These are phyloP conservation scores for Amphiprion clarkii DNA, from an alignment of 2,797 vertebrate species.

Conservation along the genomic window DNA sequence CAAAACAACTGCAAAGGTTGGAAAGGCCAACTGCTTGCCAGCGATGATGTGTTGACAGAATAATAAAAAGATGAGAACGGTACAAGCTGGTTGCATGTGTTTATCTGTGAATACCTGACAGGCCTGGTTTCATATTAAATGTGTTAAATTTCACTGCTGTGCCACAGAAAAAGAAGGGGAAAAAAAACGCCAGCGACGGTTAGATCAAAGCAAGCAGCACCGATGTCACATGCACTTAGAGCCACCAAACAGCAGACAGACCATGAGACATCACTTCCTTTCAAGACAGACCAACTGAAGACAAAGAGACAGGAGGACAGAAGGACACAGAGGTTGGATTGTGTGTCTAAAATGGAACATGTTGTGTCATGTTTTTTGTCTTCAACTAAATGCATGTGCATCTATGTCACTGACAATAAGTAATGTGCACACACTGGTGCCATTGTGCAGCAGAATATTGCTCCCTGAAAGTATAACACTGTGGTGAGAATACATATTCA, in stretches of 20 bases:
- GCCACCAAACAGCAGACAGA: constrained; percentile 48
- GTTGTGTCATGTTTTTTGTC: constrained; percentile 61
- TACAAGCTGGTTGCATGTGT: constrained; percentile 8
- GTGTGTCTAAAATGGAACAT: constrained; percentile 57
- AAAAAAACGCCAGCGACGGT: constrained; percentile 57
- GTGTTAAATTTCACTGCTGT: constrained; percentile 48
- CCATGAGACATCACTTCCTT: constrained; percentile 47
- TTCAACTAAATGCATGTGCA: constrained; percentile 55
- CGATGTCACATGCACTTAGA: constrained; percentile 68
- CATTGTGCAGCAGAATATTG: constrained; percentile 65
- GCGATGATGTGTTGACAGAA: constrained; percentile 23
- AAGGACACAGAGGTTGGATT: constrained; percentile 34
- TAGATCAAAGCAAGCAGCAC: constrained; percentile 69
- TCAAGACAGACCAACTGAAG: constrained; percentile 18
- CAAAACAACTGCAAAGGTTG: constrained; percentile 40
- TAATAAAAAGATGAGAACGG: constrained; percentile 9
- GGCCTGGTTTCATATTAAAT: constrained; percentile 45
- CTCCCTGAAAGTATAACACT: constrained; percentile 53
- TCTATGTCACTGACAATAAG: constrained; percentile 61
- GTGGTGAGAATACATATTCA: constrained; percentile 56
- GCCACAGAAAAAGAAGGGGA: constrained; percentile 39
- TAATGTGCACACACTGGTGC: constrained; percentile 45
- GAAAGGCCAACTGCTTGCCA: constrained; percentile 33
- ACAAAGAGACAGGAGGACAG: constrained; percentile 26
- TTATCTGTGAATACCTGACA: constrained; percentile 13